Evolutionary conservation across 2,797 vertebrate species (phyloP).

Genomic region (Heteromormyrus szaboi): DNA sequence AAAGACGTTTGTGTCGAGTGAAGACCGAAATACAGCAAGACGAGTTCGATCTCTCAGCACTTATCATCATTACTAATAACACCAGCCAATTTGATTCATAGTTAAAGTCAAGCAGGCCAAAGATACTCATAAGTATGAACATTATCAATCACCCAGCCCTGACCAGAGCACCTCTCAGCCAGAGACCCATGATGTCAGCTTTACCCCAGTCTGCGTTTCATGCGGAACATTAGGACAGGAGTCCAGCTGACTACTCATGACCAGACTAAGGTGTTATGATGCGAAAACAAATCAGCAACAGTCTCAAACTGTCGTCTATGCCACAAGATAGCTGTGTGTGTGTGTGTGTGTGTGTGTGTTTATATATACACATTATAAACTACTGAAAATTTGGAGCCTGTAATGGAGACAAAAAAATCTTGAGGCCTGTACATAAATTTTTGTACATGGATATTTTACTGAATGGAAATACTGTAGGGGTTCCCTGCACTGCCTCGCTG

Average conservation of each 20-base stretch:
- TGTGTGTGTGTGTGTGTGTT: background rate
- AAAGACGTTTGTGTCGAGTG: background rate
- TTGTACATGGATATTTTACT: background rate
- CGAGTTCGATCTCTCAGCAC: background rate
- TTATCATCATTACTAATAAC: background rate
- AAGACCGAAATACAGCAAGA: background rate
- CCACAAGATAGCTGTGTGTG: background rate
- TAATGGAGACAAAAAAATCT: background rate
- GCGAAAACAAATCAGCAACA: background rate
- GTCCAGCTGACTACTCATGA: background rate
- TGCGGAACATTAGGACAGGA: background rate
- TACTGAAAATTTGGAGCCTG: background rate
- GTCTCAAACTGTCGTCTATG: background rate
- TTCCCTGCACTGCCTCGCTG: no score
- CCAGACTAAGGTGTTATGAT: background rate
- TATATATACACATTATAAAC: background rate
- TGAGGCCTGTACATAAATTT: no score
- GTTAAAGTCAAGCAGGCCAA: background rate
- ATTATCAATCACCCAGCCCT: background rate
- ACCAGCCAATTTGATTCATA: background rate
- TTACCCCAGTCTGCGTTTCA: background rate
- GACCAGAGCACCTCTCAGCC: background rate
- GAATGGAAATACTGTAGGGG: background rate
- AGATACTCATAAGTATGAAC: background rate
- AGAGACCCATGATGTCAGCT: background rate